phyloP scores from a whole-genome alignment of 2,888 invertebrate genomes.

The Platynereis dumerilii region DNA sequence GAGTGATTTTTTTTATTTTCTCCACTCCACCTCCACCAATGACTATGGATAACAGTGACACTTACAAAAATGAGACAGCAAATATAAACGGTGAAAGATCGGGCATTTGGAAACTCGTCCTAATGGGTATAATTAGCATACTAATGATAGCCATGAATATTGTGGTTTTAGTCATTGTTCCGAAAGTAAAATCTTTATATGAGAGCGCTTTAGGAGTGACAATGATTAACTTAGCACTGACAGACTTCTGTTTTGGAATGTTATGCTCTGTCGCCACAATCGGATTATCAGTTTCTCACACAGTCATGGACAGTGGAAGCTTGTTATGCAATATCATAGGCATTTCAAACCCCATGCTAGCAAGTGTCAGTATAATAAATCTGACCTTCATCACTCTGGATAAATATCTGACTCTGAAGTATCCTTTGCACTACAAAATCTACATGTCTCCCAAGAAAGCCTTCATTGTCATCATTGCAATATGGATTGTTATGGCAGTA shows the following conservation, averaged over 20 bases:
- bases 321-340: neutral
- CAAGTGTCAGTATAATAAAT: neutral
- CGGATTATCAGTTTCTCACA: neutral
- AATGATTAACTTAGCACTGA: neutral
- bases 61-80: no score
- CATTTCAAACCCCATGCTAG: no score
- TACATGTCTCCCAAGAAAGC: constrained; percentile 1
- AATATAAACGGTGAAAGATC: no score
- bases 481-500: neutral
- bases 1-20: no score
- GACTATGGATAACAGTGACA: no score
- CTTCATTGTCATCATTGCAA: neutral
- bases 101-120: no score
- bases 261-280: neutral
- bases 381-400: constrained; percentile 5
- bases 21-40: no score
- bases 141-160: neutral
- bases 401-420: constrained; percentile 3
- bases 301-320: neutral
- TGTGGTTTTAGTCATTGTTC: neutral
- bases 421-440: neutral
- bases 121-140: neutral
- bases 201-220: neutral
- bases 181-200: neutral
- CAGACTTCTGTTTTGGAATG: neutral